Evolutionary conservation across 2,797 vertebrate genomes (phyloP).

Genomic region (Schizothorax lantsangensis): DNA sequence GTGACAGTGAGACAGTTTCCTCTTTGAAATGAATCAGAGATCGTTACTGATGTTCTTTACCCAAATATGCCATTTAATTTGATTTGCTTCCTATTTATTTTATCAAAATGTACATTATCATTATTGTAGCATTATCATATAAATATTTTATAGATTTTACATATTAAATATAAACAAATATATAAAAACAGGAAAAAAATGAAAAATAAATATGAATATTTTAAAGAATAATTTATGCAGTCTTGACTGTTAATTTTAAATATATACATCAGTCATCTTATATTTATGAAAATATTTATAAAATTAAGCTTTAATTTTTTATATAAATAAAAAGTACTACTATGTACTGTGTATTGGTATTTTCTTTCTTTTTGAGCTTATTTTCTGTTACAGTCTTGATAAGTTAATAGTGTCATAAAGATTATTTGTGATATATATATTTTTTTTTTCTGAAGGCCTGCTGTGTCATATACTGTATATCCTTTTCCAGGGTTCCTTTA

Average conservation of each 20-base stretch:
- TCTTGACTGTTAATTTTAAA: background rate
- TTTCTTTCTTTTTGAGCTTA: background rate
- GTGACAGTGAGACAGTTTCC: background rate
- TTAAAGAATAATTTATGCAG: background rate
- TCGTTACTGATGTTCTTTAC: too few species aligned
- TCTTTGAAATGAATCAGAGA: background rate
- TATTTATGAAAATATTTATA: too few species aligned
- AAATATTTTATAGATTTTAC: too few species aligned
- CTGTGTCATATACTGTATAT: background rate
- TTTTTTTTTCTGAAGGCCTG: background rate
- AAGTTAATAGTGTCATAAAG: background rate
- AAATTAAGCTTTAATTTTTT: too few species aligned
- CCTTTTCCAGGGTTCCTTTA: background rate
- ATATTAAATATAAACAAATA: too few species aligned
- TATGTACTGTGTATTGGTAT: background rate
- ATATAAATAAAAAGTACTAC: background rate
- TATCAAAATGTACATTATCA: background rate
- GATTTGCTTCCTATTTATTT: too few species aligned
- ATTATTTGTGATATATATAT: background rate
- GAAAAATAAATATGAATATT: background rate
- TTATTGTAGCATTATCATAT: background rate
- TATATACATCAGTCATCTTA: background rate
- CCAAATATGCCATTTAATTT: too few species aligned
- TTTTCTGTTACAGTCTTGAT: background rate
- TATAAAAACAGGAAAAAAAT: background rate